A percentile compares a stretch with the other conserved stretches of the same genome.
These are phyloP conservation scores for Monomorium pharaonis DNA, from an alignment of 1,140 invertebrate species.

Conservation along the genomic window DNA sequence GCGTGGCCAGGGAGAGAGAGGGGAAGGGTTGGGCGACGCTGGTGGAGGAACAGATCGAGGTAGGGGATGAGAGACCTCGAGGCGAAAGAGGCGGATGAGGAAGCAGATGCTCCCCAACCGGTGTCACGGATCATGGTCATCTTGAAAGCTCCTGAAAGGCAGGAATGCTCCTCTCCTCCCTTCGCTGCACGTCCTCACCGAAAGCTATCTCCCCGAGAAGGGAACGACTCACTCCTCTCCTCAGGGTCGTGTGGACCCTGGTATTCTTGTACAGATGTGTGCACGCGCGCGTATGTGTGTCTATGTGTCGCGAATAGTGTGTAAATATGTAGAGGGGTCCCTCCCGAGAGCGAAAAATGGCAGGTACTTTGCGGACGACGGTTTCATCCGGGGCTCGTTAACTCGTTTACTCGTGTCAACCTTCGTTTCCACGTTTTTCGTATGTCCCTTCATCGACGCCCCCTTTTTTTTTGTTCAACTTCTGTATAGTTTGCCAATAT, in stretches of 20 bases:
- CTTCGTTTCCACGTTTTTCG: slow-evolving; percentile 37
- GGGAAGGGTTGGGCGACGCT: not conserved
- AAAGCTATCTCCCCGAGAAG: slow-evolving; percentile 71
- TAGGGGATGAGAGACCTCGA: slow-evolving; percentile 61
- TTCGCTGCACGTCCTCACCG: slow-evolving; percentile 45
- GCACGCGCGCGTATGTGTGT: not conserved
- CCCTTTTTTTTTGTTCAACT: not conserved
- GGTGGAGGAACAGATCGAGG: slow-evolving; percentile 60
- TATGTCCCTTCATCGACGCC: slow-evolving; percentile 16
- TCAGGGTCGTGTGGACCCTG: slow-evolving; percentile 3
- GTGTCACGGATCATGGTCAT: slow-evolving; percentile 74
- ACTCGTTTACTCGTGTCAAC: slow-evolving; percentile 56
- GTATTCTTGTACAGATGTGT: not conserved
- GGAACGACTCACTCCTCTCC: slow-evolving; percentile 48
- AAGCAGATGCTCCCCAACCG: slow-evolving; percentile 60
- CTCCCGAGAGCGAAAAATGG: slow-evolving; percentile 50
- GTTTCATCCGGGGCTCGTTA: slow-evolving; percentile 56
- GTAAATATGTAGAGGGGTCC: slow-evolving; percentile 49
- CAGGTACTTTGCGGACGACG: slow-evolving; percentile 57
- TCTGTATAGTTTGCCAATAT: slow-evolving; percentile 12
- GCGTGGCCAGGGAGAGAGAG: too few species aligned
- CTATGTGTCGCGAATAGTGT: slow-evolving; percentile 20
- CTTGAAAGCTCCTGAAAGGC: slow-evolving; percentile 69
- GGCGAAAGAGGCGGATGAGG: slow-evolving; percentile 61
- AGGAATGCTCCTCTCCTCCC: slow-evolving; percentile 49